A percentile compares a stretch with the other conserved stretches of the same genome.
Conservation (phyloP, 2,888 invertebrate genomes). For the Nycteola revayana region DNA sequence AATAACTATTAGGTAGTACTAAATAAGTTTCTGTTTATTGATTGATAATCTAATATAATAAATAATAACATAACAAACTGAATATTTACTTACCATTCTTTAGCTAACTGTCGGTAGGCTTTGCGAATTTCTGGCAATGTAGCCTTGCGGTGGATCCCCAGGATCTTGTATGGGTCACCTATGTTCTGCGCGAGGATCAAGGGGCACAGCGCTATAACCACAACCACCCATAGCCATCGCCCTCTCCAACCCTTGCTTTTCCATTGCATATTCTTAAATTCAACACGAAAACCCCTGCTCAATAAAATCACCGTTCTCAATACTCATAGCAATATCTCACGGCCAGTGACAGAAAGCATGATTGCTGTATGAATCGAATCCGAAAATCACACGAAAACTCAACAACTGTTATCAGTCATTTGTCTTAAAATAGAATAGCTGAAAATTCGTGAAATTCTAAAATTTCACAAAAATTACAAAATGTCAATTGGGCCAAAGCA, state of each 20-base stretch:
- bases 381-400: slow-evolving; percentile 45
- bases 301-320: slow-evolving; percentile 42
- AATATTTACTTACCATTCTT: slow-evolving; percentile 88
- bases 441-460: slow-evolving; percentile 60
- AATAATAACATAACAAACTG: slow-evolving; percentile 1
- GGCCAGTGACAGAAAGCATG: slow-evolving; percentile 44
- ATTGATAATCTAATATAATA: too few relatives aligned
- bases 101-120: slow-evolving; percentile 94
- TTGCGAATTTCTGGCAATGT: slow-evolving; percentile 91
- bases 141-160: slow-evolving; percentile 89
- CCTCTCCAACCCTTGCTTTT: slow-evolving; percentile 60
- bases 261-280: slow-evolving; percentile 72
- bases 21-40: too few relatives aligned
- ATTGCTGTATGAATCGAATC: slow-evolving; percentile 37
- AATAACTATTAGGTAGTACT: too few relatives aligned
- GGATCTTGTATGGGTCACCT: slow-evolving; percentile 91
- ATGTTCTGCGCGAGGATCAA: slow-evolving; percentile 68
- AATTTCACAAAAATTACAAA: slow-evolving; percentile 60
- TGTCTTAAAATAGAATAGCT: slow-evolving; percentile 75
- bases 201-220: slow-evolving; percentile 46
- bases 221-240: slow-evolving; percentile 58
- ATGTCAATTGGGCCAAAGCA: slow-evolving; percentile 49
- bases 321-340: slow-evolving; percentile 40
- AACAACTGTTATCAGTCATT: slow-evolving; percentile 70
- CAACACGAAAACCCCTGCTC: slow-evolving; percentile 32